These are phyloP conservation scores for Podilymbus podiceps DNA, from an alignment of 2,113 vertebrate genomes.

Conservation along the genomic window DNA sequence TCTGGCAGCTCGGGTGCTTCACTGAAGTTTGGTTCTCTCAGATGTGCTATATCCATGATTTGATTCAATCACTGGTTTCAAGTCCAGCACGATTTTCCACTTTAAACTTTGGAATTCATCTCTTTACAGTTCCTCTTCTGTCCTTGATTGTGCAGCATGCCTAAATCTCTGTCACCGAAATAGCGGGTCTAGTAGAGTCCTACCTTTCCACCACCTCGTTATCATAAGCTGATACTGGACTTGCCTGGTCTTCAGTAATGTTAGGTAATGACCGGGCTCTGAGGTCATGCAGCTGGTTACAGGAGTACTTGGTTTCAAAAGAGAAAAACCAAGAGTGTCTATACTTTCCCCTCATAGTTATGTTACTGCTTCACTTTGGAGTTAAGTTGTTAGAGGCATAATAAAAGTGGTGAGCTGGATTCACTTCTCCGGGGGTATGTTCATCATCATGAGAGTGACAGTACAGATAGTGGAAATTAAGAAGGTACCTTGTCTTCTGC, in stretches of 20 bases:
- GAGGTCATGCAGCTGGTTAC: not conserved
- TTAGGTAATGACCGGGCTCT: not conserved
- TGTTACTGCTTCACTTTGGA: not conserved
- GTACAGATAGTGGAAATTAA: not conserved
- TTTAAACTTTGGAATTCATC: not conserved
- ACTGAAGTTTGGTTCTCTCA: not conserved
- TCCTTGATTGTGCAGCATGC: not conserved
- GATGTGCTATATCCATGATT: not conserved
- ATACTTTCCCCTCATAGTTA: not conserved
- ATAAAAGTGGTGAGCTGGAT: not conserved
- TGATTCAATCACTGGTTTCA: not conserved
- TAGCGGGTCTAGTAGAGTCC: not conserved
- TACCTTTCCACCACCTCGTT: constrained; percentile 2
- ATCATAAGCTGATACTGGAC: not conserved
- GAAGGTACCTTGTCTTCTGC: not conserved
- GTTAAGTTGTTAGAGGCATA: not conserved
- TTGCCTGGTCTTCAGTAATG: not conserved
- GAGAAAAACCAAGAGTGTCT: not conserved
- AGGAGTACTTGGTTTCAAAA: not conserved
- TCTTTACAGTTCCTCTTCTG: not conserved
- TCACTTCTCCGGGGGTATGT: not conserved
- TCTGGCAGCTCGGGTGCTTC: not conserved
- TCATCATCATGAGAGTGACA: not conserved
- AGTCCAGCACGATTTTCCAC: not conserved
- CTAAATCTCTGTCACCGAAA: not conserved